Conservation (phyloP, 2,113 vertebrate genomes). For the Phylloscopus whistleri region DNA sequence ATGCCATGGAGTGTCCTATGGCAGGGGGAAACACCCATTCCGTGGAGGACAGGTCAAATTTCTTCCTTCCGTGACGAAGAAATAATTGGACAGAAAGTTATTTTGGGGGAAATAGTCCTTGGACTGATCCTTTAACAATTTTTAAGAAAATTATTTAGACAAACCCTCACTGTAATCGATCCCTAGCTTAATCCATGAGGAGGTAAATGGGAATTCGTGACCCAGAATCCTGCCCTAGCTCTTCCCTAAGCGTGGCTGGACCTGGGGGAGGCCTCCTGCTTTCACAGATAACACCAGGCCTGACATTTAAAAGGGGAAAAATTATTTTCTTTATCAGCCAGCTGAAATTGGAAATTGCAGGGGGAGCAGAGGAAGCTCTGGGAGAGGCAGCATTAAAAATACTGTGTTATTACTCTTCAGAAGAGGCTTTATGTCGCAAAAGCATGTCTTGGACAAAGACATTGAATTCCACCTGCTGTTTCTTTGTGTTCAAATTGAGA, state of each 20-base stretch:
- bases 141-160: neutral
- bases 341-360: neutral
- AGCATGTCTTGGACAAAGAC: neutral
- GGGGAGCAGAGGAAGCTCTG: neutral
- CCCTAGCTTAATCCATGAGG: neutral
- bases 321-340: neutral
- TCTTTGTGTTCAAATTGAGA: neutral
- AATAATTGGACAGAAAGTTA: neutral
- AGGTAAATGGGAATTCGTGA: neutral
- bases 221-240: neutral
- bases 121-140: neutral
- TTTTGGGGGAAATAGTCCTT: neutral
- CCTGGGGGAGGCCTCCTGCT: neutral
- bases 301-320: neutral
- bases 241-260: fast-evolving
- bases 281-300: neutral
- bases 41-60: fast-evolving
- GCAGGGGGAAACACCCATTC: neutral
- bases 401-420: neutral
- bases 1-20: fast-evolving
- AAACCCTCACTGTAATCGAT: fast-evolving
- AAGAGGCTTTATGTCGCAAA: neutral
- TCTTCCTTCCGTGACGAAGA: fast-evolving
- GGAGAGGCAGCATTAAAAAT: neutral
- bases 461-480: neutral